Conservation (phyloP, 2,888 invertebrate genomes). For the Rugalucina vietnamica region DNA sequence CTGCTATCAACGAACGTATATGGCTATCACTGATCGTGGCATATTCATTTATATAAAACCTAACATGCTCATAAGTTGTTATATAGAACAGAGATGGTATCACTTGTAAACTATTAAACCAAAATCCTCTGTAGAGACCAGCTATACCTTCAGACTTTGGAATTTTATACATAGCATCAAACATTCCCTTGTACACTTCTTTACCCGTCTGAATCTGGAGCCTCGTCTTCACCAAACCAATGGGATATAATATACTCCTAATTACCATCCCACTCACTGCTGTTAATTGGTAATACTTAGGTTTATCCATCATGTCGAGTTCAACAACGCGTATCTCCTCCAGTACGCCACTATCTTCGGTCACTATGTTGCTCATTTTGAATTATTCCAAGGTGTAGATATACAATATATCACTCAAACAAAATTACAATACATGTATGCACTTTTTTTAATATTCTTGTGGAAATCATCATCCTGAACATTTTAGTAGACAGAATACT, state of each 20-base stretch:
- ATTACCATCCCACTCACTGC: constrained; percentile 94
- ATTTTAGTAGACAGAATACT: too few species aligned
- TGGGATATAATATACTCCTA: constrained; percentile 92
- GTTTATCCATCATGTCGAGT: constrained; percentile 99
- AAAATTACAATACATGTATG: too few species aligned
- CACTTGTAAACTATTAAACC: constrained; percentile 94
- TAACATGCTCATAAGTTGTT: constrained; percentile 95
- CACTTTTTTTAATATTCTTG: too few species aligned
- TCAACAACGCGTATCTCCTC: constrained; percentile 89
- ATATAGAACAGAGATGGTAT: constrained; percentile 88
- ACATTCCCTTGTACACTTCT: constrained; percentile 90
- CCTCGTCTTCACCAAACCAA: constrained; percentile 97
- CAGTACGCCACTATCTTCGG: constrained; percentile 41
- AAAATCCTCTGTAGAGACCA: constrained; percentile 97
- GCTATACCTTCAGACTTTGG: constrained; percentile 90
- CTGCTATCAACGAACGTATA: constrained; percentile 88
- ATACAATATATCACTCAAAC: too few species aligned
- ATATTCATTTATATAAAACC: constrained; percentile 90
- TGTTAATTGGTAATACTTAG: constrained; percentile 96
- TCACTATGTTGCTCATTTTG: constrained; percentile 22
- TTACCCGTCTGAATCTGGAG: constrained; percentile 87
- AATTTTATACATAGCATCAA: constrained; percentile 95
- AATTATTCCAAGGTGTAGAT: too few species aligned
- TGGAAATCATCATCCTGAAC: too few species aligned
- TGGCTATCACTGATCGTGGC: constrained; percentile 85